These are phyloP conservation scores for Dissostichus mawsoni DNA, from an alignment of 2,113 vertebrate species.

Conservation along the genomic window DNA sequence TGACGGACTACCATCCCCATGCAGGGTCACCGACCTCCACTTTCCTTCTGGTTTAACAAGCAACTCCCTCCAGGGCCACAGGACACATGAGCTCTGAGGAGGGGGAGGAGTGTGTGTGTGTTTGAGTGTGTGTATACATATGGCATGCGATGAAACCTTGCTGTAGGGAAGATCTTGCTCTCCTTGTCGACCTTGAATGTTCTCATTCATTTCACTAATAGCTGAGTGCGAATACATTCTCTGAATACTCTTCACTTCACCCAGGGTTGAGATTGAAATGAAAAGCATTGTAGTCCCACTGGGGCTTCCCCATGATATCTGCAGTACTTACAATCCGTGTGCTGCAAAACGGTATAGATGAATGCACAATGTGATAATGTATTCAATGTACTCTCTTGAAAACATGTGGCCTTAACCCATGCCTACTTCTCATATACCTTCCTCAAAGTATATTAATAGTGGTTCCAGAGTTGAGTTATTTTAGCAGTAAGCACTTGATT, in stretches of 20 bases:
- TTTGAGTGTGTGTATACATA: constrained; percentile 10
- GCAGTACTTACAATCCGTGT: background rate
- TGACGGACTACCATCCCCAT: constrained; percentile 48
- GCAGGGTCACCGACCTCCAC: constrained; percentile 60
- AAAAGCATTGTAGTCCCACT: background rate
- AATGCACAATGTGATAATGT: background rate
- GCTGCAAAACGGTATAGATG: background rate
- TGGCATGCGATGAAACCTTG: constrained; percentile 39
- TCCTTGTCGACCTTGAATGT: constrained; percentile 63
- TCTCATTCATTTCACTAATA: constrained; percentile 42
- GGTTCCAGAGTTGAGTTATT: too few relatives aligned
- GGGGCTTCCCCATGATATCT: background rate
- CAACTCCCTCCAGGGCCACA: constrained; percentile 17
- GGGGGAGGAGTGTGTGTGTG: constrained; percentile 25
- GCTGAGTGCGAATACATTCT: constrained; percentile 20
- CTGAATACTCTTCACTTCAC: background rate
- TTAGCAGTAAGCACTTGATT: background rate
- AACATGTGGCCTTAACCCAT: background rate
- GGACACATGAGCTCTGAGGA: constrained; percentile 35
- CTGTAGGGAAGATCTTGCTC: constrained; percentile 58
- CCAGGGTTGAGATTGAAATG: background rate
- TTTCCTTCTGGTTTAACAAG: constrained; percentile 64
- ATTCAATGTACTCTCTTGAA: background rate
- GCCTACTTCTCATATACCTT: background rate
- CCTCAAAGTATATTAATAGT: background rate